These are phyloP conservation scores for Aphrocallistes beatrix DNA, from an alignment of 37 sponge, comb jelly and placozoan genomes.

Conservation along the genomic window DNA sequence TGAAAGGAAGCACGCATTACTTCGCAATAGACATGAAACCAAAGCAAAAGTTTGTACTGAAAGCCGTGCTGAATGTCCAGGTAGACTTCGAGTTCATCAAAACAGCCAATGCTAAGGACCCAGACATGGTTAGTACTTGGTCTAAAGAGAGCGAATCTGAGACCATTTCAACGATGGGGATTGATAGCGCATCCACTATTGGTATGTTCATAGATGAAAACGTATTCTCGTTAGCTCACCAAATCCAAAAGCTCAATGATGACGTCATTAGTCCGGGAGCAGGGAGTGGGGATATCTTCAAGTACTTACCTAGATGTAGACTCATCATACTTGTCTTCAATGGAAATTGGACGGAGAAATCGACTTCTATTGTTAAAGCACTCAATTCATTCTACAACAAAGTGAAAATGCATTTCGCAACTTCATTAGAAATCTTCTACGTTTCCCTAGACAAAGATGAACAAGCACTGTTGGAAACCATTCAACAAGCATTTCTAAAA, in stretches of 20 bases:
- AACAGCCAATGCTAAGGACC: not conserved
- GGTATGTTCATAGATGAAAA: not conserved
- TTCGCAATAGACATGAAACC: constrained; percentile 8
- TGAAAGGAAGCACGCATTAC: not conserved
- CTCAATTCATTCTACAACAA: not conserved
- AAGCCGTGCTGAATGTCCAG: not conserved
- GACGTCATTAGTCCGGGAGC: not conserved
- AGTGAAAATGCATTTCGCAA: not conserved
- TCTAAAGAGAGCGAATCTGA: constrained; percentile 1
- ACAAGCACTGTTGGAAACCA: not conserved
- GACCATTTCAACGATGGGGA: not conserved
- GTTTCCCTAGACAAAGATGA: not conserved
- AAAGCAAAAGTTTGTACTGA: not conserved
- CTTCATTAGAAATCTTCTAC: not conserved
- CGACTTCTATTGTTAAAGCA: not conserved
- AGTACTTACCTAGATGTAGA: not conserved
- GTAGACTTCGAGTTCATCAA: not conserved
- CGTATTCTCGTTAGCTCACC: not conserved
- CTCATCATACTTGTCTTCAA: not conserved
- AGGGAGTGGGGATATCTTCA: not conserved
- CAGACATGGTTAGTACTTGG: not conserved
- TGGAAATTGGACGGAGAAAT: not conserved
- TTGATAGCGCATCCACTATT: not conserved
- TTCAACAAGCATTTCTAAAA: not conserved
- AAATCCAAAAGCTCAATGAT: not conserved